phyloP scores from a whole-genome alignment of 1,140 invertebrate genomes.

The Zaprionus ornatus region DNA sequence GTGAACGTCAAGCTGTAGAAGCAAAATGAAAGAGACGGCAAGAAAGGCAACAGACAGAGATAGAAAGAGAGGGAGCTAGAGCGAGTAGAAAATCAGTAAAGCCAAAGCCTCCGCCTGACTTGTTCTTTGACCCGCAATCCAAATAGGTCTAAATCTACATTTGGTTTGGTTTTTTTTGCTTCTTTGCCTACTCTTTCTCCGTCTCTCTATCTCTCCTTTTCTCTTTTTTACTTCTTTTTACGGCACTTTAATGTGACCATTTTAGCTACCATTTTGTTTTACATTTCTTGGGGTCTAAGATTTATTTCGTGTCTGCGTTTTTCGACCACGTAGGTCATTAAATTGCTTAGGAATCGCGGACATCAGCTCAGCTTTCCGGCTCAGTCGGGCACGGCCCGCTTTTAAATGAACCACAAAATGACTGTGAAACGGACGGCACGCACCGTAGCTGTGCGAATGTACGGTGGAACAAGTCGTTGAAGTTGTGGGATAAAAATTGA shows the following conservation, averaged over 20 bases:
- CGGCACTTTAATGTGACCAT: slow-evolving; percentile 75
- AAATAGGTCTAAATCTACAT: slow-evolving; percentile 25
- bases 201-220: background rate
- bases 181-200: background rate
- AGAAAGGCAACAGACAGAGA: slow-evolving; percentile 2
- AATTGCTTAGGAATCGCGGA: slow-evolving; percentile 78
- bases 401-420: slow-evolving; percentile 78
- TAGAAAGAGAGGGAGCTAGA: background rate
- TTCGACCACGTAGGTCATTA: slow-evolving; percentile 78
- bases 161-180: background rate
- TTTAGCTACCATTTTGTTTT: slow-evolving; percentile 57
- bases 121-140: slow-evolving; percentile 61
- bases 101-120: slow-evolving; percentile 12
- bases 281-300: slow-evolving; percentile 58
- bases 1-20: slow-evolving; percentile 57
- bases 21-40: slow-evolving; percentile 12
- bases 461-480: slow-evolving; percentile 36
- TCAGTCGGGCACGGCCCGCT: slow-evolving; percentile 26
- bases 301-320: slow-evolving; percentile 72
- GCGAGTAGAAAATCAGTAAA: background rate
- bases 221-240: slow-evolving; percentile 49
- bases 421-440: slow-evolving; percentile 60
- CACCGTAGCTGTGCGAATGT: slow-evolving; percentile 22
- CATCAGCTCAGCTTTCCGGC: slow-evolving; percentile 41
- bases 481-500: background rate